phyloP scores from a whole-genome alignment of 2,113 vertebrate species.

The Thymallus thymallus region DNA sequence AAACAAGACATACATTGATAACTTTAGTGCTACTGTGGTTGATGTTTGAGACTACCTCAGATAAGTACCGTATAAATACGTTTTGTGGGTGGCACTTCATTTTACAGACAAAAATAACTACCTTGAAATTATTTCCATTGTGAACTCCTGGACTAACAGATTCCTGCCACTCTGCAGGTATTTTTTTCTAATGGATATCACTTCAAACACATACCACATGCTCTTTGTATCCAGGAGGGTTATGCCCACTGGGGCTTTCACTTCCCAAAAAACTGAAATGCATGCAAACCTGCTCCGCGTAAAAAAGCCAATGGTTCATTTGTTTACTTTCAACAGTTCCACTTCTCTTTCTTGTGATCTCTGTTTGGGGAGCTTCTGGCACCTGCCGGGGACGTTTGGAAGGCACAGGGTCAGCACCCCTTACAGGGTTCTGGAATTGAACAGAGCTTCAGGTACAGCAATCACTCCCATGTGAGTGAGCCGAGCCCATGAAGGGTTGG shows the following conservation, averaged over 20 bases:
- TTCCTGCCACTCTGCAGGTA: slow-evolving; percentile 17
- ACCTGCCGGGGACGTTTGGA: slow-evolving; percentile 41
- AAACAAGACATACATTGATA: background rate
- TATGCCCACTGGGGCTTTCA: slow-evolving; percentile 44
- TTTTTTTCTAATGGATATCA: slow-evolving; percentile 23
- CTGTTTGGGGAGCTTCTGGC: slow-evolving; percentile 37
- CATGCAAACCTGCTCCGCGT: slow-evolving; percentile 30
- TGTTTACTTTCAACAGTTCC: slow-evolving; percentile 60
- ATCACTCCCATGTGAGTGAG: slow-evolving; percentile 42
- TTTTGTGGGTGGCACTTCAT: background rate
- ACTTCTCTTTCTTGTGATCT: slow-evolving; percentile 41
- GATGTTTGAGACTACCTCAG: background rate
- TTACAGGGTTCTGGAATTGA: slow-evolving; percentile 14
- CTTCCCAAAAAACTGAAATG: slow-evolving; percentile 37
- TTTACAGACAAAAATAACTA: too few relatives aligned
- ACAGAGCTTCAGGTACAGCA: background rate
- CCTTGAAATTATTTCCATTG: background rate
- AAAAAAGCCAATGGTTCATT: slow-evolving; percentile 52
- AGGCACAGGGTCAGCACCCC: slow-evolving; percentile 40
- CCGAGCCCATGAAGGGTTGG: slow-evolving; percentile 6
- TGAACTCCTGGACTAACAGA: slow-evolving; percentile 13
- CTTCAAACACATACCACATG: slow-evolving; percentile 54
- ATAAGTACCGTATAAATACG: background rate
- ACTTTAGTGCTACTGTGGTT: background rate
- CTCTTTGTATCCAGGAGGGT: slow-evolving; percentile 28